Conservation (phyloP, 1,140 invertebrate species). For the Heliconius nattereri region DNA sequence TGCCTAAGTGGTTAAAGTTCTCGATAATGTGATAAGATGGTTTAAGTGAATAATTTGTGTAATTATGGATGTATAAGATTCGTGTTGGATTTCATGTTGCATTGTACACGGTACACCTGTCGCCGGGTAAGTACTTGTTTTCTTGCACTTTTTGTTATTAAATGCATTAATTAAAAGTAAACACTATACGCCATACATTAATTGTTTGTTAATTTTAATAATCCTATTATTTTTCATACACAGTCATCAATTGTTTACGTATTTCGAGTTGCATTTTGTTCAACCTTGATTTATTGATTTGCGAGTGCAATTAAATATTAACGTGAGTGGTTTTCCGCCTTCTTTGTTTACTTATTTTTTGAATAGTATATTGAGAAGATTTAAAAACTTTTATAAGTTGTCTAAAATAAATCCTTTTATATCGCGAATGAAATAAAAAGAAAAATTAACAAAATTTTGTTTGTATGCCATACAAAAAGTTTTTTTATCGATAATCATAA, state of each 20-base stretch:
- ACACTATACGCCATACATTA: neutral
- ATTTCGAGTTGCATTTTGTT: conserved; percentile 42
- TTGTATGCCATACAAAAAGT: too few species aligned
- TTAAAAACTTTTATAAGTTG: neutral
- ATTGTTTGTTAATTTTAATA: neutral
- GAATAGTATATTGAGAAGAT: neutral
- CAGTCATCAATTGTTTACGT: conserved; percentile 22
- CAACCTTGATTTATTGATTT: conserved; percentile 70
- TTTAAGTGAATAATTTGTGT: conserved; percentile 41
- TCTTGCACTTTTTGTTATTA: conserved; percentile 20
- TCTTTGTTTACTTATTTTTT: conserved; percentile 31
- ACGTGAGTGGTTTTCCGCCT: conserved; percentile 5
- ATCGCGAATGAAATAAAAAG: too few species aligned
- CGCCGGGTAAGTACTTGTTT: conserved; percentile 60
- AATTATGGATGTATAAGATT: conserved; percentile 44
- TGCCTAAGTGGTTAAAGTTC: neutral
- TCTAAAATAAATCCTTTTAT: too few species aligned
- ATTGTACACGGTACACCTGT: conserved; percentile 55
- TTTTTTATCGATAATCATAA: too few species aligned
- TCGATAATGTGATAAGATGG: conserved; percentile 20
- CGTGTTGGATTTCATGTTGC: conserved; percentile 44
- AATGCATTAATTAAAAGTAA: neutral
- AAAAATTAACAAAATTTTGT: too few species aligned
- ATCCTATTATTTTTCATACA: neutral
- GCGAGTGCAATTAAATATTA: conserved; percentile 41